These are phyloP conservation scores for Rhinolophus sinicus DNA, from an alignment of 2,113 vertebrate species.

Conservation along the genomic window DNA sequence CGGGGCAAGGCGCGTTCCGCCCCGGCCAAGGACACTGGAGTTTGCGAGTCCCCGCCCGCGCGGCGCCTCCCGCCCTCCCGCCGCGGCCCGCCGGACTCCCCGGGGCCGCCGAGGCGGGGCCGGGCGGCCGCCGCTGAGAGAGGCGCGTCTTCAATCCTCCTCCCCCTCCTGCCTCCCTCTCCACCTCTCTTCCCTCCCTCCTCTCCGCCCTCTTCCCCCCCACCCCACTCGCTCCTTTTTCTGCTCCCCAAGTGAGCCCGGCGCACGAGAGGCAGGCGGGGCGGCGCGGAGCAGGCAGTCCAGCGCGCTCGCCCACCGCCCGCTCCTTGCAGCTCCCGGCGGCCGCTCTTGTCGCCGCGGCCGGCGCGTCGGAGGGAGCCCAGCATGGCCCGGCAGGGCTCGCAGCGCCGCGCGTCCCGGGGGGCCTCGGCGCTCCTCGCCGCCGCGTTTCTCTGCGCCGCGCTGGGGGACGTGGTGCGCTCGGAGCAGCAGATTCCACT, in stretches of 20 bases:
- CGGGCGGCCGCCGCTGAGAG: slow-evolving; percentile 83
- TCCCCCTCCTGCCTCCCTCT: slow-evolving; percentile 24
- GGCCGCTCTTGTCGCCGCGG: slow-evolving; percentile 35
- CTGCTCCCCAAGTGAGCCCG: slow-evolving; percentile 72
- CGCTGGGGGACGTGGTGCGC: slow-evolving; percentile 88
- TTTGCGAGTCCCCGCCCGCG: slow-evolving; percentile 82
- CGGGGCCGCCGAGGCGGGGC: slow-evolving; percentile 73
- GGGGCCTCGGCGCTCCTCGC: slow-evolving; percentile 70
- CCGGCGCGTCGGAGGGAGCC: slow-evolving; percentile 61
- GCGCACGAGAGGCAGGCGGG: slow-evolving; percentile 70
- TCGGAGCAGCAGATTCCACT: slow-evolving; percentile 96
- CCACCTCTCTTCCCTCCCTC: slow-evolving; percentile 12
- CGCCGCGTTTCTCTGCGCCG: slow-evolving; percentile 84
- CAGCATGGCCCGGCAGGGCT: slow-evolving; percentile 69
- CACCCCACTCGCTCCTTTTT: background rate
- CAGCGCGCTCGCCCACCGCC: slow-evolving; percentile 66
- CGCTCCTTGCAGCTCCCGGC: slow-evolving; percentile 39
- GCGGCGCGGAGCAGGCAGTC: slow-evolving; percentile 59
- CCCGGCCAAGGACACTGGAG: slow-evolving; percentile 86
- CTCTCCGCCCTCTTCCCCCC: background rate
- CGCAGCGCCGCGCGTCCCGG: slow-evolving; percentile 57
- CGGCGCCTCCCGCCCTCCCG: slow-evolving; percentile 76
- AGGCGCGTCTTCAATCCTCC: slow-evolving; percentile 60
- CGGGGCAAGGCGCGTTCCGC: slow-evolving; percentile 80
- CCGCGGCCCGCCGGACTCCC: slow-evolving; percentile 73